phyloP scores from a whole-genome alignment of 2,888 invertebrate species.

The Hemithea aestivaria region DNA sequence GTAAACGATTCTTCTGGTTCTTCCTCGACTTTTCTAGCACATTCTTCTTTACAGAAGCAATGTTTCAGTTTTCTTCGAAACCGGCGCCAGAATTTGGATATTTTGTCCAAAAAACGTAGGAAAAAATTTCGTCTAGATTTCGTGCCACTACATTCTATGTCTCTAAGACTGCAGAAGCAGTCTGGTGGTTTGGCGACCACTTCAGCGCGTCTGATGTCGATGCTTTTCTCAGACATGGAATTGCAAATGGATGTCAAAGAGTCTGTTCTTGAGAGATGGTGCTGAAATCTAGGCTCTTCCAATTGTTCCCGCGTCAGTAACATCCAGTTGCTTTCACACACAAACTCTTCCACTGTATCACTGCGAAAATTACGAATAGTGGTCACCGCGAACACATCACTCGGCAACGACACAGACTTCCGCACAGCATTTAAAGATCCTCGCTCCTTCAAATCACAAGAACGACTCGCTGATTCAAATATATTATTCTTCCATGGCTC shows the following conservation, averaged over 20 bases:
- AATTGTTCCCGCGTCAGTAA: slow-evolving; percentile 52
- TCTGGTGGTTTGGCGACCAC: slow-evolving; percentile 50
- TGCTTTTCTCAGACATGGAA: slow-evolving; percentile 39
- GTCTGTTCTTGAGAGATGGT: slow-evolving; percentile 44
- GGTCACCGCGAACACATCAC: slow-evolving; percentile 58
- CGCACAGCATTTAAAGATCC: slow-evolving; percentile 32
- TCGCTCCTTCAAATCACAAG: slow-evolving; percentile 22
- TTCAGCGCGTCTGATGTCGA: slow-evolving; percentile 36
- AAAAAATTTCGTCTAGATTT: slow-evolving; percentile 33
- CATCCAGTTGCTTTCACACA: slow-evolving; percentile 66
- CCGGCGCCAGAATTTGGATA: slow-evolving; percentile 30
- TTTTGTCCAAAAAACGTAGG: slow-evolving; percentile 29
- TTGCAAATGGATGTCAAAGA: slow-evolving; percentile 51
- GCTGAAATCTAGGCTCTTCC: slow-evolving; percentile 56
- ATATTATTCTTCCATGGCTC: slow-evolving; percentile 34
- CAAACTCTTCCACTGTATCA: slow-evolving; percentile 54
- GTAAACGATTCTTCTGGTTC: slow-evolving; percentile 38
- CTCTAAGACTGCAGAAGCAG: slow-evolving; percentile 56
- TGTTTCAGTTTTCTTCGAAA: slow-evolving; percentile 38
- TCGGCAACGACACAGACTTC: slow-evolving; percentile 25
- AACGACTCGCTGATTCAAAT: slow-evolving; percentile 35
- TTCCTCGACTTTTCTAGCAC: slow-evolving; percentile 17
- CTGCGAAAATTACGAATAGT: slow-evolving; percentile 60
- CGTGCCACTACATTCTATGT: slow-evolving; percentile 29
- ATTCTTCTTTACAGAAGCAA: slow-evolving; percentile 29